Evolutionary conservation across 1,140 invertebrate genomes (phyloP), one percentile per base, ranked within the genome.

Genomic region (Drusus annulatus): DNA sequence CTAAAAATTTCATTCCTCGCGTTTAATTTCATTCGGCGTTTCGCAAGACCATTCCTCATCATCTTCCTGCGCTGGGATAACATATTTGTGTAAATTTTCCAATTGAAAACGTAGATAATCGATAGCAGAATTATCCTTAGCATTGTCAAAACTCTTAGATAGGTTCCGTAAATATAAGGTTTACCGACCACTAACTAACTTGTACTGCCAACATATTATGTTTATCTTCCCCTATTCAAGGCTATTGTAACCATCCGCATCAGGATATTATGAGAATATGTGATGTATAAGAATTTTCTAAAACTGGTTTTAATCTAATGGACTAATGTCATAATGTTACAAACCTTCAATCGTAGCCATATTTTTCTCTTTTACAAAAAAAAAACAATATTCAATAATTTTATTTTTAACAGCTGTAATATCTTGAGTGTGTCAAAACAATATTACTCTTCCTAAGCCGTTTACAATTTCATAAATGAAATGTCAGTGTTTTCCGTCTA

Each of bases 21-120:
- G 62, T 76, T 65, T 5, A 83, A 71, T 62, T 83, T 80, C 69
- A 83, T 80, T 82, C 60, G 50, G 81, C 81, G 62, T 80, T 83
- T 83, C 81, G 80, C 79, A 80, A 77, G 16, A 80, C 79, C 81
- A 76, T 50, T 60, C 79, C 81, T 69, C 68, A 54, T 50, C 52
- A 45, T 77, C 28, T 63, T 81, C 77, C 50, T 15, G 23, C 4
- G 68, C 28, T 17, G 58, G 58, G 68, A 65, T 25, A 71, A 71
- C 50, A 65, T 31, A 50, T 74, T 21, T 36, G 36, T 28, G 68
- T 78, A 73, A 78, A 80, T 80, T 80, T 73, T 82, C 63, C 68
- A 83, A 76, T 79, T 81, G 69, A 73, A 76, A 81, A 77, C 76
- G 21, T 81, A 81, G 80, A 19, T 21, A 76, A 77, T 56, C 52